Conservation (phyloP, 2,888 invertebrate species). For the Phorcus lineatus region DNA sequence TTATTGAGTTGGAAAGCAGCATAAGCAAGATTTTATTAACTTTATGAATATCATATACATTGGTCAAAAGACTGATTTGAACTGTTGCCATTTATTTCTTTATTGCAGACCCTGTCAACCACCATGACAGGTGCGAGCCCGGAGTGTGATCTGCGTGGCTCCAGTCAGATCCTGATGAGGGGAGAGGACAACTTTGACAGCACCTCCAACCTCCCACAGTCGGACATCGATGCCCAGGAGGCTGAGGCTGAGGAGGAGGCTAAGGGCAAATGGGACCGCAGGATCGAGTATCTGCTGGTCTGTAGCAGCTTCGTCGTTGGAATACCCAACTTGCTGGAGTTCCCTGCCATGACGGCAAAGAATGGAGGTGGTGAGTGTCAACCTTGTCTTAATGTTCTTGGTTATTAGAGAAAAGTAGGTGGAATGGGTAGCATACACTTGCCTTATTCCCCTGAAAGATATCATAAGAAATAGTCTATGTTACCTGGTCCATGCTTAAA, state of each 20-base stretch:
- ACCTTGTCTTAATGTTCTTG: no score
- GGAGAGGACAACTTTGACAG: conserved; percentile 30
- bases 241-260: conserved; percentile 62
- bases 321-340: conserved; percentile 77
- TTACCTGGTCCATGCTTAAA: no score
- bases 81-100: background rate
- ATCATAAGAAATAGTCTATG: no score
- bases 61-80: no score
- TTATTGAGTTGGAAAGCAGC: no score
- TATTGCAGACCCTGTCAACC: conserved; percentile 28
- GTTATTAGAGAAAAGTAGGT: no score
- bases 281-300: conserved; percentile 79
- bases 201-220: conserved; percentile 25
- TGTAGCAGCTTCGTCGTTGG: conserved; percentile 80
- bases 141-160: conserved; percentile 24
- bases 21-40: no score
- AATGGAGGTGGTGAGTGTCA: conserved; percentile 68
- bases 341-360: conserved; percentile 84
- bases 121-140: conserved; percentile 20
- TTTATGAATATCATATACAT: no score
- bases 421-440: no score
- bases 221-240: conserved; percentile 32
- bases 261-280: conserved; percentile 73
- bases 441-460: no score
- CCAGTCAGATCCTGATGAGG: conserved; percentile 28